Evolutionary conservation across 1,140 invertebrate species (phyloP), one percentile per base, ranked within the genome.

Genomic region (Battus philenor): DNA sequence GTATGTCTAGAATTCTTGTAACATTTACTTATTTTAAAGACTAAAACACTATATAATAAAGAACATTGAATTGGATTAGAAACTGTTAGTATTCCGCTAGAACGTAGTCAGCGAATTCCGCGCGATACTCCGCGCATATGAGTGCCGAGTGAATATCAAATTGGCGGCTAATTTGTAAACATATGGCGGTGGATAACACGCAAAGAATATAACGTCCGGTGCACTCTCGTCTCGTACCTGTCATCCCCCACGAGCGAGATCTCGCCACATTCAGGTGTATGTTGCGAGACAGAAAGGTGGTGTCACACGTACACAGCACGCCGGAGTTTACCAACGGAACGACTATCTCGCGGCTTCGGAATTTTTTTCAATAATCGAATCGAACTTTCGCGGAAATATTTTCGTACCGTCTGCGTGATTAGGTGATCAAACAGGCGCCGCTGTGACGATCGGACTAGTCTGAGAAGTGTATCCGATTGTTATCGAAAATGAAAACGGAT

Each of bases 401-500:
- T 47, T 56, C 48, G 56, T 58, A 29, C 10, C 7, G 8, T 27
- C 24, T 27, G 24, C 24, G 24, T 27, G n/a, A n/a, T n/a, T n/a
- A n/a, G n/a, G n/a, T n/a, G n/a, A n/a, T n/a, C n/a, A n/a, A n/a
- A n/a, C n/a, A n/a, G n/a, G 58, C 48, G 54, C 54, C 51, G 48
- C 41, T 38, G 44, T 34, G 52, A 46, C 49, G 44, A 32, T 59
- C 57, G 47, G 47, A 43, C 46, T 52, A 20, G 44, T 52, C 43
- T 68, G 54, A 58, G 69, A 59, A 70, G 68, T 79, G 72, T 38
- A 45, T 49, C 46, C 49, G 34, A 33, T 68, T 50, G 33, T 53
- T 48, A 27, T 41, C 26, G 13, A 73, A 70, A 65, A 84, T 84
- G 80, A 84, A 84, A 74, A 78, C 80, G 72, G 80, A 84, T 80